phyloP scores from a whole-genome alignment of 2,113 vertebrate species.

The Bungarus multicinctus region DNA sequence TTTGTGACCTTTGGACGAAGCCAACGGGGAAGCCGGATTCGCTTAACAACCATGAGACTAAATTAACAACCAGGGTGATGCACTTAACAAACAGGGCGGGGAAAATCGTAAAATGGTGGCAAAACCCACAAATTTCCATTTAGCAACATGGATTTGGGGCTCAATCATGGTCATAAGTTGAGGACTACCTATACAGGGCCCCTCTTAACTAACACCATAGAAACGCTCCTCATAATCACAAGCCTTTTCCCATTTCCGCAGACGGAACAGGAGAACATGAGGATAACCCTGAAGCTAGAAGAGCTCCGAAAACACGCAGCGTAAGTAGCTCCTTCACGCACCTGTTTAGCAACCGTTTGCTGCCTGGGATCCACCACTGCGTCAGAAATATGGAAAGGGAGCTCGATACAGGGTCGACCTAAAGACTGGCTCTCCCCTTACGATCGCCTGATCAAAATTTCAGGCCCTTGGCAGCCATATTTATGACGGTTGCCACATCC shows the following conservation, averaged over 20 bases:
- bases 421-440: background rate
- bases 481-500: background rate
- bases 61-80: no score
- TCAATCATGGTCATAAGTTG: no score
- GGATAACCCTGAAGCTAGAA: constrained; percentile 79
- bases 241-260: constrained; percentile 52
- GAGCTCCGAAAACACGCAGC: constrained; percentile 82
- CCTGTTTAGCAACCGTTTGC: fast-evolving
- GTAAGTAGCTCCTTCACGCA: constrained; percentile 69
- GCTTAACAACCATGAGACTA: no score
- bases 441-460: background rate
- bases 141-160: no score
- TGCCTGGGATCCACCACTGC: no score
- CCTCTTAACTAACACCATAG: background rate
- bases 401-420: background rate
- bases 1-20: no score
- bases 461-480: no score
- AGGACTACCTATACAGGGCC: no score
- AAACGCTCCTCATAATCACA: background rate
- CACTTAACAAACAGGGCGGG: no score
- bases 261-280: constrained; percentile 90
- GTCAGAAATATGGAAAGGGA: background rate
- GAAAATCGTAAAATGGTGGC: no score
- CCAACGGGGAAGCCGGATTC: no score
- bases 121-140: no score